A percentile compares a stretch with the other conserved stretches of the same genome.
Evolutionary conservation across 2,113 vertebrate genomes (phyloP).

Genomic region (Bubo bubo): DNA sequence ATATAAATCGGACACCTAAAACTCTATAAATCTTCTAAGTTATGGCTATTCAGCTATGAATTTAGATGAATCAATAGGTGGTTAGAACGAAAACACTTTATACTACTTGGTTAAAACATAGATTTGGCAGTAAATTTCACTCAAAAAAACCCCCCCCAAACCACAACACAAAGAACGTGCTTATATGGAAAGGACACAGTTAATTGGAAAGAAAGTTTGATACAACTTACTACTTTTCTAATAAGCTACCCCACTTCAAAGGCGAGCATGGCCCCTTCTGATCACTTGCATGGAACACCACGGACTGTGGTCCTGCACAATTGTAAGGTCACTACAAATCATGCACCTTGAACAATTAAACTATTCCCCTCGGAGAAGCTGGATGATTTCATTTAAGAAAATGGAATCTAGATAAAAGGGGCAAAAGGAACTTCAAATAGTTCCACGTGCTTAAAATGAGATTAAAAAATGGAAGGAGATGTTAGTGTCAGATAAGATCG

Average conservation of each 20-base stretch:
- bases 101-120: neutral
- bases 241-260: slow-evolving; percentile 53
- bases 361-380: slow-evolving; percentile 50
- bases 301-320: slow-evolving; percentile 60
- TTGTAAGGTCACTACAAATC: slow-evolving; percentile 67
- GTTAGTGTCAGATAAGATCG: slow-evolving; percentile 52
- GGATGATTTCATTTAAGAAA: slow-evolving; percentile 65
- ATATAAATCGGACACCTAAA: slow-evolving; percentile 19
- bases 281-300: slow-evolving; percentile 66
- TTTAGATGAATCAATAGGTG: slow-evolving; percentile 46
- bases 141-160: neutral
- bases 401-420: slow-evolving; percentile 53
- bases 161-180: neutral
- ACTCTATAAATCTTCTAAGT: slow-evolving; percentile 46
- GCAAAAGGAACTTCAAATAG: slow-evolving; percentile 24
- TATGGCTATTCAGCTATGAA: slow-evolving; percentile 41
- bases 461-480: slow-evolving; percentile 60
- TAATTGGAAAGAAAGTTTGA: slow-evolving; percentile 41
- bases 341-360: slow-evolving; percentile 65
- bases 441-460: slow-evolving; percentile 37
- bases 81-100: slow-evolving; percentile 42
- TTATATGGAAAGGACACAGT: slow-evolving; percentile 27
- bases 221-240: slow-evolving; percentile 35
- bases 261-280: slow-evolving; percentile 1
- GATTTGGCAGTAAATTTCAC: slow-evolving; percentile 21